Conservation (phyloP, 1,140 invertebrate genomes). For the Heliothis virescens region DNA sequence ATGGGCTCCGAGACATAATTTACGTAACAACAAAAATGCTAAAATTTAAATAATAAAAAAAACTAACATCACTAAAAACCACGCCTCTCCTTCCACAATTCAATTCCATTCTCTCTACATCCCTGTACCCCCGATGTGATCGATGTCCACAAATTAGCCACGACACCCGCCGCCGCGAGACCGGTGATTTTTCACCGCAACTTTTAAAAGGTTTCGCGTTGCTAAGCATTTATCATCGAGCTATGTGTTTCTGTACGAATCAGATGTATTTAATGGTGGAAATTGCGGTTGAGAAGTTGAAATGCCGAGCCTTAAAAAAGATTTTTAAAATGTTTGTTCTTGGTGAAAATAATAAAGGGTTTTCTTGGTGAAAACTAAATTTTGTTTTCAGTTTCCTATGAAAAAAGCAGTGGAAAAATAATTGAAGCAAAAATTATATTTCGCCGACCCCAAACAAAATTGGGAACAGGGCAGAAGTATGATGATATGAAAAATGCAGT, state of each 20-base stretch:
- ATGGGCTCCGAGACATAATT: neutral
- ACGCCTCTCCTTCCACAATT: neutral
- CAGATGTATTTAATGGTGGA: conserved; percentile 35
- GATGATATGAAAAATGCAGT: no score
- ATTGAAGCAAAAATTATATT: no score
- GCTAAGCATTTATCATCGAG: conserved; percentile 45
- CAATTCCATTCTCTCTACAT: conserved; percentile 39
- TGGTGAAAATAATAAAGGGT: no score
- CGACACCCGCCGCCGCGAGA: conserved; percentile 48
- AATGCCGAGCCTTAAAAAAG: neutral
- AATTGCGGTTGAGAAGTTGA: conserved; percentile 36
- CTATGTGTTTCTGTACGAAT: conserved; percentile 45
- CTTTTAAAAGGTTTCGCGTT: conserved; percentile 57
- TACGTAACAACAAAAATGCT: neutral
- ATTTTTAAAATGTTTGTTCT: neutral
- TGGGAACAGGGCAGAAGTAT: no score
- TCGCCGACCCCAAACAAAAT: no score
- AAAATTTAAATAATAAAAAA: no score
- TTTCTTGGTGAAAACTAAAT: no score
- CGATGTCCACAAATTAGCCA: conserved; percentile 62
- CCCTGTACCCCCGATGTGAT: conserved; percentile 43
- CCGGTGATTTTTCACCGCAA: conserved; percentile 60
- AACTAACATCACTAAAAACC: no score
- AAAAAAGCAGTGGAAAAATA: no score
- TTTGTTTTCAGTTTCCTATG: no score